Evolutionary conservation across 2,888 invertebrate genomes (phyloP).

Genomic region (Julus scanicus): DNA sequence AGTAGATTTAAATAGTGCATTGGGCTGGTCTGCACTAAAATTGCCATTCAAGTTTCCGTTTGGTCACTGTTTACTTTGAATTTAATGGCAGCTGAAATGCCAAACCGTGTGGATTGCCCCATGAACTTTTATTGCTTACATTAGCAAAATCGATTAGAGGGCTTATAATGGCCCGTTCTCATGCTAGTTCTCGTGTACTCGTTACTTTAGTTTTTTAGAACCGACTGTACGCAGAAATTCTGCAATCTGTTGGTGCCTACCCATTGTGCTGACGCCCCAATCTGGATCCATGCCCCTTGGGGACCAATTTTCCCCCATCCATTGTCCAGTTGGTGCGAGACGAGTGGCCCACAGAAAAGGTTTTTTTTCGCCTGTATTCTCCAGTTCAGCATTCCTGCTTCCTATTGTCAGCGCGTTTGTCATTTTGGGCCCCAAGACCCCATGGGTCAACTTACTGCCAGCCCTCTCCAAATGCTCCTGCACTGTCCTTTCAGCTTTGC

Average conservation of each 20-base stretch:
- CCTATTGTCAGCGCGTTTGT: neutral
- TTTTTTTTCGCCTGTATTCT: neutral
- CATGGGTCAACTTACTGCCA: neutral
- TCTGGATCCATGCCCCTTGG: neutral
- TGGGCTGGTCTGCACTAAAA: no score
- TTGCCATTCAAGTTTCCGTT: neutral
- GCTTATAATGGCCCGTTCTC: neutral
- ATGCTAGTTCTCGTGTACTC: neutral
- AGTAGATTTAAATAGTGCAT: no score
- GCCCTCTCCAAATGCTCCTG: neutral
- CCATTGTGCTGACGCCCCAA: neutral
- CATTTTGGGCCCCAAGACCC: neutral
- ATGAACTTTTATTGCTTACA: neutral
- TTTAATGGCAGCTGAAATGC: neutral
- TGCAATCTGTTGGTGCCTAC: constrained; percentile 22
- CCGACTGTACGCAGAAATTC: neutral
- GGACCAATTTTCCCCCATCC: constrained; percentile 7
- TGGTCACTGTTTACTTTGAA: constrained; percentile 33
- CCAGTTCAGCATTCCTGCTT: neutral
- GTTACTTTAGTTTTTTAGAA: neutral
- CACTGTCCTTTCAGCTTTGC: neutral
- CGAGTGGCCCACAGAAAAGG: constrained; percentile 15
- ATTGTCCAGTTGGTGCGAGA: neutral
- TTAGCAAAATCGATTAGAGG: constrained; percentile 25
- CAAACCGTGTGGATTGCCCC: neutral